Conservation (phyloP, 2,113 vertebrate genomes). For the Psittacus erithacus region DNA sequence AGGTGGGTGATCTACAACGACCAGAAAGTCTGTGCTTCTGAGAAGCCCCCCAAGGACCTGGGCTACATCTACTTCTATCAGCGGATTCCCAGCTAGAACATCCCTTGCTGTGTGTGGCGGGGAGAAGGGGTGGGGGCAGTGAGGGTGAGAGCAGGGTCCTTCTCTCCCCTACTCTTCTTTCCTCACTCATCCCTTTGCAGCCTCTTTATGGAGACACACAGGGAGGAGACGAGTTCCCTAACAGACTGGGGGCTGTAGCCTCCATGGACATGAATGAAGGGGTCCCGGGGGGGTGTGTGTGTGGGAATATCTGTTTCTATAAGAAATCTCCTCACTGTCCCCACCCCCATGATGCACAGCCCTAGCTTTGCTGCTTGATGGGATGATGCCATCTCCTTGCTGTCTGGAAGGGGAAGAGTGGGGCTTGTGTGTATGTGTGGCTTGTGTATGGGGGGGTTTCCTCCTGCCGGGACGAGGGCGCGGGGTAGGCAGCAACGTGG, state of each 20-base stretch:
- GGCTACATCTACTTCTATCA: slow-evolving; percentile 99
- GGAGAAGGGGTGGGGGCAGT: neutral
- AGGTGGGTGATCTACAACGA: slow-evolving; percentile 99
- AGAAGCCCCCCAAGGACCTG: slow-evolving; percentile 98
- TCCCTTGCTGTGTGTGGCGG: neutral
- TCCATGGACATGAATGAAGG: slow-evolving; percentile 6
- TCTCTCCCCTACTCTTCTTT: neutral
- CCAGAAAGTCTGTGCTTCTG: slow-evolving; percentile 98
- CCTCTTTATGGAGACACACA: neutral
- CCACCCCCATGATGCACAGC: neutral
- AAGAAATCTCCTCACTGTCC: slow-evolving; percentile 33
- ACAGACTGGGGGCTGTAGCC: slow-evolving; percentile 19
- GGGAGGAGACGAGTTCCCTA: neutral
- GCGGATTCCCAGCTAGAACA: slow-evolving; percentile 86
- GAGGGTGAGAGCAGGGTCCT: slow-evolving; percentile 10
- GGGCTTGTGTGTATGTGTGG: slow-evolving; percentile 30
- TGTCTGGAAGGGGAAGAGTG: neutral
- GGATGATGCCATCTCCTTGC: slow-evolving; percentile 5
- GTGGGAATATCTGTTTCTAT: slow-evolving; percentile 24
- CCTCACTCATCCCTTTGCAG: neutral
- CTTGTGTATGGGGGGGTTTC: slow-evolving; percentile 13
- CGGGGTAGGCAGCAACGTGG: neutral
- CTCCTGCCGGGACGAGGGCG: neutral
- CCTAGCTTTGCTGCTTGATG: slow-evolving; percentile 63
- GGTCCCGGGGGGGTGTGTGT: neutral